Conservation (phyloP, 2,888 invertebrate genomes). For the Sinopyrophorus schimmeli region DNA sequence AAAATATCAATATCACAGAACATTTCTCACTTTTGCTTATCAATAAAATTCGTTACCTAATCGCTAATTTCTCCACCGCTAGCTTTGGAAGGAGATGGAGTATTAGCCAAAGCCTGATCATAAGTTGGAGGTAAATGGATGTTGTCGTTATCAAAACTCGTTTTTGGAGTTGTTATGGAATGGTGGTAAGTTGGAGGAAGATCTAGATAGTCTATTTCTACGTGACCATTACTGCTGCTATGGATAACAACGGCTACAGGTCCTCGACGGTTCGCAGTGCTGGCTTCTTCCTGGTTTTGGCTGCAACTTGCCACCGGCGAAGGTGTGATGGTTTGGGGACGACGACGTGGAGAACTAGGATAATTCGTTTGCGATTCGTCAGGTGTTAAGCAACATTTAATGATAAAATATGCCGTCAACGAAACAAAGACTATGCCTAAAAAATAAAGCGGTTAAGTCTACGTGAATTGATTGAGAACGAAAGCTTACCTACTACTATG, state of each 20-base stretch:
- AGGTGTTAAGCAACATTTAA: constrained; percentile 7
- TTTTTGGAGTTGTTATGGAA: not conserved
- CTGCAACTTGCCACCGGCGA: too few species aligned
- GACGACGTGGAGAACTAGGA: too few species aligned
- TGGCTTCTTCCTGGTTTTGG: not conserved
- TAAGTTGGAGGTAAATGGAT: constrained; percentile 1
- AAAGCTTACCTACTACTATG: too few species aligned
- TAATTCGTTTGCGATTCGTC: too few species aligned
- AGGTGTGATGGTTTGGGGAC: too few species aligned
- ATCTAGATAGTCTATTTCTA: constrained; percentile 6
- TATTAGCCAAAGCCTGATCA: constrained; percentile 4
- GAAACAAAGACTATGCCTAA: constrained; percentile 1
- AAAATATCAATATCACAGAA: too few species aligned
- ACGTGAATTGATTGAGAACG: too few species aligned
- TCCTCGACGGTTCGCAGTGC: not conserved
- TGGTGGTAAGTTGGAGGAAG: constrained; percentile 2
- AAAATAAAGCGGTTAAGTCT: not conserved
- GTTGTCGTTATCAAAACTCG: too few species aligned
- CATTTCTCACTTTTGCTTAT: too few species aligned
- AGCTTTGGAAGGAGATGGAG: too few species aligned
- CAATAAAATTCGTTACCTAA: too few species aligned
- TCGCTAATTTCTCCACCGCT: too few species aligned
- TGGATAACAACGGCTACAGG: not conserved
- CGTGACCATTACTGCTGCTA: constrained; percentile 4
- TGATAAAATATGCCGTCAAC: not conserved